A percentile compares a stretch with the other conserved stretches of the same genome.
Conservation (phyloP, 2,113 vertebrate genomes). For the Mesoclemmys tuberculata region DNA sequence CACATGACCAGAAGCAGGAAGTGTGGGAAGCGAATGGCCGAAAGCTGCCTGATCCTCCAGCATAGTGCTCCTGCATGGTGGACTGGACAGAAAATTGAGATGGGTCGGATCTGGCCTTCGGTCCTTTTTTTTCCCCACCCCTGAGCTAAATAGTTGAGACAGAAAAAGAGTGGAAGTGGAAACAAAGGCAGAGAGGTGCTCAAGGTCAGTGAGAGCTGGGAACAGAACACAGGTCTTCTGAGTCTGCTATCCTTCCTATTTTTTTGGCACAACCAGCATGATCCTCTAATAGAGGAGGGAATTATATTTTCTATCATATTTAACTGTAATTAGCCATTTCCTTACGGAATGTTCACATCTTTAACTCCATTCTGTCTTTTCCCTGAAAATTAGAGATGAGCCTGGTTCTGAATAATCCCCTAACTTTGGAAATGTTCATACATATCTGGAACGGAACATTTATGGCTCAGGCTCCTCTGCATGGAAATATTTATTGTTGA, state of each 20-base stretch:
- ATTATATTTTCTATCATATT: neutral
- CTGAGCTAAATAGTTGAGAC: neutral
- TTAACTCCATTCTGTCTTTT: neutral
- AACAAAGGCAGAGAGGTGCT: neutral
- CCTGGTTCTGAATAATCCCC: too few species aligned
- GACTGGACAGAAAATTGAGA: too few species aligned
- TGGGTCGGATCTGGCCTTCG: too few species aligned
- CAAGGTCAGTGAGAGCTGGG: neutral
- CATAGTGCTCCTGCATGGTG: too few species aligned
- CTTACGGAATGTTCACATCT: neutral
- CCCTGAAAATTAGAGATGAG: neutral
- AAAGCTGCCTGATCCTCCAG: too few species aligned
- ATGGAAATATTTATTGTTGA: neutral
- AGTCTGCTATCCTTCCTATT: neutral
- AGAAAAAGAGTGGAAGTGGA: neutral
- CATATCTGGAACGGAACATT: too few species aligned
- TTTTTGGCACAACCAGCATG: neutral
- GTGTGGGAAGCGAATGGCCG: too few species aligned
- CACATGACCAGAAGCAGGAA: too few species aligned
- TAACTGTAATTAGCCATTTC: neutral
- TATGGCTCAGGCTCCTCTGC: too few species aligned
- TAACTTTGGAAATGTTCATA: too few species aligned
- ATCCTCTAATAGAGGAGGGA: neutral
- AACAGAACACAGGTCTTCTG: too few species aligned
- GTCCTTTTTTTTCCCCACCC: too few species aligned